A percentile compares a stretch with the other conserved stretches of the same genome.
These are phyloP conservation scores for Misgurnus mizolepis DNA, from an alignment of 2,113 vertebrate genomes.

Conservation along the genomic window DNA sequence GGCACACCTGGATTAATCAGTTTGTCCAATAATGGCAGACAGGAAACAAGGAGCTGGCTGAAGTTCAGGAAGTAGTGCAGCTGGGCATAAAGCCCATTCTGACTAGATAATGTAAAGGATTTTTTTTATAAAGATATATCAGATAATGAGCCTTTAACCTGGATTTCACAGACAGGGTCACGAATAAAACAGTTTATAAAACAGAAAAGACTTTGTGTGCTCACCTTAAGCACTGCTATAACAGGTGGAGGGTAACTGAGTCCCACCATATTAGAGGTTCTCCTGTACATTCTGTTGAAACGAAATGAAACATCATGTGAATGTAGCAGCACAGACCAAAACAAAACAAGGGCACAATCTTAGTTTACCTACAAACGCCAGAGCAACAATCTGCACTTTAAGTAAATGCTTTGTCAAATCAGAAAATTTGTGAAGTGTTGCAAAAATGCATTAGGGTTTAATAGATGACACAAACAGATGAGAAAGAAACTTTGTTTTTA, in stretches of 20 bases:
- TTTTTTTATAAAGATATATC: no score
- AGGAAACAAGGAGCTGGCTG: no score
- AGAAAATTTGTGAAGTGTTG: slow-evolving; percentile 11
- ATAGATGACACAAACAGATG: slow-evolving; percentile 24
- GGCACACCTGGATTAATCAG: no score
- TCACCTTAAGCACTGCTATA: slow-evolving; percentile 93
- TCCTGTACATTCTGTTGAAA: slow-evolving; percentile 91
- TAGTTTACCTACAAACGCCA: slow-evolving; percentile 25
- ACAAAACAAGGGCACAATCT: slow-evolving; percentile 2
- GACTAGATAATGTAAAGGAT: no score
- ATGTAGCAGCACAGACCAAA: slow-evolving; percentile 16
- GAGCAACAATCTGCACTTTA: slow-evolving; percentile 14
- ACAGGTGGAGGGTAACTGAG: slow-evolving; percentile 94
- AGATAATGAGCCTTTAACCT: no score
- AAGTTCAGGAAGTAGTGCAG: no score
- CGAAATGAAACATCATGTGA: slow-evolving; percentile 71
- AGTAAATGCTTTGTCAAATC: slow-evolving; percentile 31
- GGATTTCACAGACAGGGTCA: no score
- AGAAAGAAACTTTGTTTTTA: slow-evolving; percentile 28
- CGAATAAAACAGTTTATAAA: background rate
- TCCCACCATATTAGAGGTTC: slow-evolving; percentile 98
- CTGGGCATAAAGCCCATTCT: no score
- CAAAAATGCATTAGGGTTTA: slow-evolving; percentile 23
- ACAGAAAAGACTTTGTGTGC: slow-evolving; percentile 5
- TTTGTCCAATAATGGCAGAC: no score